phyloP scores from a whole-genome alignment of 2,888 invertebrate genomes.

The Melieria crassipennis region DNA sequence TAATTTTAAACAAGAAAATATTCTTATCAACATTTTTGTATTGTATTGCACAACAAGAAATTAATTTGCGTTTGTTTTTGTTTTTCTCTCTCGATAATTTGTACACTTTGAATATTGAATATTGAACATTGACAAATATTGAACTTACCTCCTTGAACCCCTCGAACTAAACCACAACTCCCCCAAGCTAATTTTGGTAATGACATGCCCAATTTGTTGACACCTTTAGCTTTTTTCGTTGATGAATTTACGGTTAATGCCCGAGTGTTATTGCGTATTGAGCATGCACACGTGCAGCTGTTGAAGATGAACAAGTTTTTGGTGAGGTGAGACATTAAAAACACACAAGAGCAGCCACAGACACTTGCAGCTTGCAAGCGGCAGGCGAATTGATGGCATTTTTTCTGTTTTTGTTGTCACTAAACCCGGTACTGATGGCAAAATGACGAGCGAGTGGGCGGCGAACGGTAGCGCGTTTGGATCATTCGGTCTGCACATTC shows the following conservation, averaged over 20 bases:
- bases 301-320: conserved; percentile 38
- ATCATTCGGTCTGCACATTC: too few relatives aligned
- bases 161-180: too few relatives aligned
- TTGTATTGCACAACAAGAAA: conserved; percentile 49
- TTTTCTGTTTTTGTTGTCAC: too few relatives aligned
- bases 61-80: conserved; percentile 61
- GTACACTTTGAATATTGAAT: too few relatives aligned
- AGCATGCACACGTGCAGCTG: too few relatives aligned
- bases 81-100: conserved; percentile 51
- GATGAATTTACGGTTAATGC: too few relatives aligned
- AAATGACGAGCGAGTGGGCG: not conserved
- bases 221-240: too few relatives aligned
- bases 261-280: too few relatives aligned
- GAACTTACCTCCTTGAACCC: too few relatives aligned
- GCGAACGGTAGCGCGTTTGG: too few relatives aligned
- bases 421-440: conserved; percentile 20
- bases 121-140: too few relatives aligned
- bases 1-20: conserved; percentile 43
- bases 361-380: conserved; percentile 15
- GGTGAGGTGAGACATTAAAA: conserved; percentile 67
- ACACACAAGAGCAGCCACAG: conserved; percentile 59
- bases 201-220: not conserved
- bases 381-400: not conserved
- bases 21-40: conserved; percentile 37
- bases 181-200: too few relatives aligned